phyloP scores from a whole-genome alignment of 2,888 invertebrate genomes.

The Drosophila subquinaria region DNA sequence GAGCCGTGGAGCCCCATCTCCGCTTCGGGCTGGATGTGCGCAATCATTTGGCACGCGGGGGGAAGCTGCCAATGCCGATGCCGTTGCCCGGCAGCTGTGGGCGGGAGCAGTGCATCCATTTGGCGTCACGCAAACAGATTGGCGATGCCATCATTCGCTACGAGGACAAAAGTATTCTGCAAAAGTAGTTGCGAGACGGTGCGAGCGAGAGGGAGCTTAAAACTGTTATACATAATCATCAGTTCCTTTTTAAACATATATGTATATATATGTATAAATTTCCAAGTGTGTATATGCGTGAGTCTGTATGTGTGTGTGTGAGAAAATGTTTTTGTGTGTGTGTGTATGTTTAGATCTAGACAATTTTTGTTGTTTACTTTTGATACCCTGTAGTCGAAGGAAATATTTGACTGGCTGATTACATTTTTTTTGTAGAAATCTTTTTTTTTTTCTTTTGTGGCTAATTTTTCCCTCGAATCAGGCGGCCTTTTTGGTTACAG shows the following conservation, averaged over 20 bases:
- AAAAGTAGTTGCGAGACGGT: conserved; percentile 63
- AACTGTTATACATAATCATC: conserved; percentile 46
- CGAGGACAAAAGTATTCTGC: conserved; percentile 84
- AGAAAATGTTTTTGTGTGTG: conserved; percentile 11
- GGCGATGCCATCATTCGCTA: conserved; percentile 85
- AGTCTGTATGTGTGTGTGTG: conserved; percentile 15
- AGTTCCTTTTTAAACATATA: conserved; percentile 64
- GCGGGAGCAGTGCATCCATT: conserved; percentile 85
- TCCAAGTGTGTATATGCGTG: conserved; percentile 24
- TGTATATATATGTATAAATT: conserved; percentile 20
- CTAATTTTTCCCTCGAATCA: neutral
- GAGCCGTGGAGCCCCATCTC: conserved; percentile 93
- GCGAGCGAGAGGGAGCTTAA: neutral
- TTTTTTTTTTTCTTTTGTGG: no score
- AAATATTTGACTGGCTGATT: neutral
- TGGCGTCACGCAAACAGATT: conserved; percentile 86
- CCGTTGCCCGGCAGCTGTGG: conserved; percentile 56
- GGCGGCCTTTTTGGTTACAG: neutral
- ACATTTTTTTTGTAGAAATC: neutral
- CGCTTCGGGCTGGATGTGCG: conserved; percentile 86
- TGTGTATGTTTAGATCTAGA: conserved; percentile 29
- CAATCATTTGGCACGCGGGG: conserved; percentile 73
- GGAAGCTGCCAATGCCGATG: conserved; percentile 47
- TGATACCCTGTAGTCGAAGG: conserved; percentile 1
- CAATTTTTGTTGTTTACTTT: conserved; percentile 38